Percentiles rank a stretch among this genome's conserved stretches.
Evolutionary conservation across 2,888 invertebrate species (phyloP).

Genomic region (Caenorhabditis sinica): DNA sequence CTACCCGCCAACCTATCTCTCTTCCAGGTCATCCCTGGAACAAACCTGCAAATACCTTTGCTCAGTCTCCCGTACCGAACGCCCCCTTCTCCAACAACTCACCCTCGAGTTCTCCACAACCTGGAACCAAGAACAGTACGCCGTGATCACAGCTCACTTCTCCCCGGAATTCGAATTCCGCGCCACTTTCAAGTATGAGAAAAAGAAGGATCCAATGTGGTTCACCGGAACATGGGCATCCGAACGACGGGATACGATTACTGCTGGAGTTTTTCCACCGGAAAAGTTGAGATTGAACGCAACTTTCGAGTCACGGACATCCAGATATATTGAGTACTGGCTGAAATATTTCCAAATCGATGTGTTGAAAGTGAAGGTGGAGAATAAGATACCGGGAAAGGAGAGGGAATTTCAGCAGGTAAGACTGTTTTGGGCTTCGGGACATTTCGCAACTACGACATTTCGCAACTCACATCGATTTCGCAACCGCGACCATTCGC

Average conservation of each 20-base stretch:
- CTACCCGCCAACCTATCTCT: not conserved
- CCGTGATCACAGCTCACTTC: constrained; percentile 34
- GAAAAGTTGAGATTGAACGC: constrained; percentile 27
- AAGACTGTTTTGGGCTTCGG: too few relatives aligned
- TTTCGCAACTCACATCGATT: too few relatives aligned
- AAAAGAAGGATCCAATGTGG: constrained; percentile 11
- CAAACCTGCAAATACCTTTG: constrained; percentile 24
- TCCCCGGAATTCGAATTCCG: constrained; percentile 24
- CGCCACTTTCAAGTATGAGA: constrained; percentile 18
- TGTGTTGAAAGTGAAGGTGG: constrained; percentile 25
- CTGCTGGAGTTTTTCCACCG: constrained; percentile 15
- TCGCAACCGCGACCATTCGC: too few relatives aligned
- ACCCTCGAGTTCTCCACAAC: constrained; percentile 37
- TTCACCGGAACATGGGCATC: constrained; percentile 43
- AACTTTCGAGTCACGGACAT: constrained; percentile 30
- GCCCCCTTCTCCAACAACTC: constrained; percentile 28
- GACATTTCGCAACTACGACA: too few relatives aligned
- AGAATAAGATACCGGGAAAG: constrained; percentile 44
- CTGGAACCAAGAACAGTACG: constrained; percentile 46
- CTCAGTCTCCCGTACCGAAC: constrained; percentile 13
- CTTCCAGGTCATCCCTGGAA: constrained; percentile 47
- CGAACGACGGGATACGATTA: constrained; percentile 13
- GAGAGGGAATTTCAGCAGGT: constrained; percentile 39
- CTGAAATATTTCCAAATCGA: constrained; percentile 30
- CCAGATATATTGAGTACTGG: constrained; percentile 50